Base-by-base conservation (phyloP, 1,140 invertebrate genomes). In the Cherax destructor region DNA sequence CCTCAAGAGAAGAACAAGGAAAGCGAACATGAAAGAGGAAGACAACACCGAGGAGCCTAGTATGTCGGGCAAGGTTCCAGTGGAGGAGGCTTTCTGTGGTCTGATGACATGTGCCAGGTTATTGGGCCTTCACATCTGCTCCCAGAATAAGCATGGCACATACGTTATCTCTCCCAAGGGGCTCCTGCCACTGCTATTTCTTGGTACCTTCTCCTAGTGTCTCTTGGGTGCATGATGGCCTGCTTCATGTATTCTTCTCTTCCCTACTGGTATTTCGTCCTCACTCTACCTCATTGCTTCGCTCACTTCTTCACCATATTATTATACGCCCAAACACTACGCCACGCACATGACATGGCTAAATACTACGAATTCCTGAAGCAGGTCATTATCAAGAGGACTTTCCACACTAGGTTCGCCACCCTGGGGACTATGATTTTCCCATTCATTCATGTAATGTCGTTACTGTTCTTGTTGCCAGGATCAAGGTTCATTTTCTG, bases 261-360 rank as follows among this genome's bases (percentile, higher is more conserved):
- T 6, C 21, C 65, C 65, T 69, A 69, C 79, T 81, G 79, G 79
- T 81, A 52, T 24, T n/a, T 81, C 30, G 18, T 81, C 49, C 41
- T 56, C 47, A 56, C n/a, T 56, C 5, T 81, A 11, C 79, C 79
- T 7, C n/a, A 49, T 50, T n/a, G 52, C 9, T 56, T 81, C 56
- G 79, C 47, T 21, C 24, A 81, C n/a, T 9, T 50, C 50, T 52
- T 81, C n/a, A 10, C 18, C 50, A 9, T 81, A n/a, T 24, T 81
- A 4, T 7, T 18, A 49, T 81, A 50, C 79, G 50, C 49, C 30
- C 49, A 81, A 4, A 81, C 79, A 11, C n/a, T 81, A 7, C 49
- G 10, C 49, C 50, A 81, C 13, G 24, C 21, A 18, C 4, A 30
- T 56, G 11, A n/a, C 56, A 81, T 52, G 79, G 49, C 79, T 21